Percentiles rank a stretch among this genome's conserved stretches.
These are phyloP conservation scores for Ophion ellenae DNA, from an alignment of 2,888 invertebrate genomes.

Conservation along the genomic window DNA sequence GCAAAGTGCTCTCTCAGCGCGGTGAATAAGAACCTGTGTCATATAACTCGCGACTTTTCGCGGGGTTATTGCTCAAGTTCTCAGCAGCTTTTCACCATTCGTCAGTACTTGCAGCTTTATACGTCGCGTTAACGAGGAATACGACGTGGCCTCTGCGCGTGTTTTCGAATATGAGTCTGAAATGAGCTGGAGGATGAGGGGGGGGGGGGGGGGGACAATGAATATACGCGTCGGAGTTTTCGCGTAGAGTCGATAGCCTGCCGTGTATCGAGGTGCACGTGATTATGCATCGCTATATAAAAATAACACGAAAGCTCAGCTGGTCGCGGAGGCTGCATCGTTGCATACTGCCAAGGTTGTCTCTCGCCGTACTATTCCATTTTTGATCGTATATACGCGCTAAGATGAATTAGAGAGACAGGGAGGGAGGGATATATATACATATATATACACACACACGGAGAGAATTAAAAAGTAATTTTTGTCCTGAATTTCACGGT, in stretches of 20 bases:
- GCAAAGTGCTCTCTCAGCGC: conserved; percentile 57
- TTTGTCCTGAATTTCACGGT: no score
- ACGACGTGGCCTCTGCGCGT: background rate
- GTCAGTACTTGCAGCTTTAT: conserved; percentile 17
- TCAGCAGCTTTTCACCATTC: conserved; percentile 18
- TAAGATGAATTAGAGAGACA: conserved; percentile 46
- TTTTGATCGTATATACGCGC: conserved; percentile 37
- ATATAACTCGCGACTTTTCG: conserved; percentile 36
- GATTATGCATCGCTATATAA: conserved; percentile 16
- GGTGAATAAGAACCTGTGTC: conserved; percentile 2
- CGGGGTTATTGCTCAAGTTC: conserved; percentile 50
- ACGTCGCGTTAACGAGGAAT: background rate
- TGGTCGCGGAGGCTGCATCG: no score
- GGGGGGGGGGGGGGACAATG: background rate
- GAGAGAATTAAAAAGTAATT: no score
- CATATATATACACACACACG: no score
- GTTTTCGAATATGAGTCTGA: background rate
- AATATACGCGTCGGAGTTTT: background rate
- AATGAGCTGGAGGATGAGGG: no score
- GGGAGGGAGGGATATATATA: background rate
- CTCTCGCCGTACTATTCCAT: conserved; percentile 42
- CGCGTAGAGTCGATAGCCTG: background rate
- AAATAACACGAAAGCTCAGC: conserved; percentile 46
- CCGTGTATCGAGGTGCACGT: background rate
- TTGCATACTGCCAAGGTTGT: conserved; percentile 55